These are phyloP conservation scores for Lethrus apterus DNA, from an alignment of 1,140 invertebrate genomes.

Conservation along the genomic window DNA sequence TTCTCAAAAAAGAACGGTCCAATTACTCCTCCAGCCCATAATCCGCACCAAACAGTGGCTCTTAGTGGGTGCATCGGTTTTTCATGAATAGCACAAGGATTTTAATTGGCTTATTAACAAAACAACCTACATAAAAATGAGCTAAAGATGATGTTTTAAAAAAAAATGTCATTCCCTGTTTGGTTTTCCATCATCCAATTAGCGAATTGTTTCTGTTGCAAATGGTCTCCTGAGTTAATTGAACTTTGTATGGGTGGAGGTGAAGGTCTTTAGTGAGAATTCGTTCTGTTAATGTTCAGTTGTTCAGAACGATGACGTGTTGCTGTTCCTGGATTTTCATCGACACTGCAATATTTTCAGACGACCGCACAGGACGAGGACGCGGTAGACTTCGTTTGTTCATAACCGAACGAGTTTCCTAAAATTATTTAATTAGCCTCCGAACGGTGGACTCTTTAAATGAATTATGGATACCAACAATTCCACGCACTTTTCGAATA, in stretches of 20 bases:
- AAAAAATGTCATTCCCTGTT: neutral
- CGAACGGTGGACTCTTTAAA: neutral
- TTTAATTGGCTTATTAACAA: conserved; percentile 2
- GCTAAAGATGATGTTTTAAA: neutral
- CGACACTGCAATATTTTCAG: conserved; percentile 1
- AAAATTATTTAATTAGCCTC: neutral
- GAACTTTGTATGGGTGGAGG: too few species aligned
- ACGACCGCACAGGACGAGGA: neutral
- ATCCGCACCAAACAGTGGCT: too few species aligned
- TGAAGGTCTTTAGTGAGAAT: conserved; percentile 1
- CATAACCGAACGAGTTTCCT: neutral
- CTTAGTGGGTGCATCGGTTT: too few species aligned
- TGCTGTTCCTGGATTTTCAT: conserved; percentile 7
- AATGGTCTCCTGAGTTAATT: neutral
- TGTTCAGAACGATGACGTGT: conserved; percentile 10
- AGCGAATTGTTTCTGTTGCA: too few species aligned
- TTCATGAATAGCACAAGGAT: neutral
- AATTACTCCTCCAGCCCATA: too few species aligned
- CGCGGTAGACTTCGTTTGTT: neutral
- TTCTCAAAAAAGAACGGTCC: too few species aligned
- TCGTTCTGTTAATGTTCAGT: neutral
- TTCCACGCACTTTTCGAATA: neutral
- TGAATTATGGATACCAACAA: neutral
- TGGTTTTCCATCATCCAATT: neutral
- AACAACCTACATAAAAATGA: neutral